Conservation (phyloP, 2,888 invertebrate genomes). For the Chromoteleia sp. region DNA sequence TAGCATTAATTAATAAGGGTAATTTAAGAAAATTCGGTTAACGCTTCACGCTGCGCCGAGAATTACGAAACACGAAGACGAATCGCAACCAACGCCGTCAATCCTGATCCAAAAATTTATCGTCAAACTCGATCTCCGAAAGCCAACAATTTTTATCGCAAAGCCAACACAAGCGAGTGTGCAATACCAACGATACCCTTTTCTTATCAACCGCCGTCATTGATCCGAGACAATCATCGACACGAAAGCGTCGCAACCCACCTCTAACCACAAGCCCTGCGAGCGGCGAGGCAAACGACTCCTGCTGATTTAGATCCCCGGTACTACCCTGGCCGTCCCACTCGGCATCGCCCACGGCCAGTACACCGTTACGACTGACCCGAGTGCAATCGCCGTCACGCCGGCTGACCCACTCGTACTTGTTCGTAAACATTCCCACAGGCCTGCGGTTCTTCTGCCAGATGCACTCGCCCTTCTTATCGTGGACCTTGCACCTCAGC, state of each 20-base stretch:
- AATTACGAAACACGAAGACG: too few species aligned
- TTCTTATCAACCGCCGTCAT: too few species aligned
- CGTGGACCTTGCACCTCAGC: conserved; percentile 93
- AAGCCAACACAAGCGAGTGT: too few species aligned
- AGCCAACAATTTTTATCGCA: too few species aligned
- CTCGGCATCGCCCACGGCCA: conserved; percentile 94
- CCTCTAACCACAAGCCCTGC: conserved; percentile 93
- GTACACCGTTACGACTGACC: conserved; percentile 92
- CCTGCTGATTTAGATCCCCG: conserved; percentile 89
- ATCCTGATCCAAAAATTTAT: too few species aligned
- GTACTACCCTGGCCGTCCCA: conserved; percentile 98
- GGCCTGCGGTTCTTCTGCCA: conserved; percentile 98
- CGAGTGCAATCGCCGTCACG: conserved; percentile 92
- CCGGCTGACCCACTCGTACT: conserved; percentile 94
- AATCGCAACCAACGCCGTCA: too few species aligned
- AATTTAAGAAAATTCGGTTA: too few species aligned
- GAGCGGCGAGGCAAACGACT: conserved; percentile 93
- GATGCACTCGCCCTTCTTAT: conserved; percentile 94
- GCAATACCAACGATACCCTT: too few species aligned
- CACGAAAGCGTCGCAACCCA: conserved; percentile 76
- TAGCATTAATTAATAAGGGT: too few species aligned
- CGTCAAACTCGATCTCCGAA: too few species aligned
- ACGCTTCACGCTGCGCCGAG: too few species aligned
- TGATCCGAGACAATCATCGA: neutral
- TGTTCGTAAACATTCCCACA: conserved; percentile 93